These are phyloP conservation scores for Pachyuromys duprasi DNA, from an alignment of 2,797 vertebrate genomes.

Conservation along the genomic window DNA sequence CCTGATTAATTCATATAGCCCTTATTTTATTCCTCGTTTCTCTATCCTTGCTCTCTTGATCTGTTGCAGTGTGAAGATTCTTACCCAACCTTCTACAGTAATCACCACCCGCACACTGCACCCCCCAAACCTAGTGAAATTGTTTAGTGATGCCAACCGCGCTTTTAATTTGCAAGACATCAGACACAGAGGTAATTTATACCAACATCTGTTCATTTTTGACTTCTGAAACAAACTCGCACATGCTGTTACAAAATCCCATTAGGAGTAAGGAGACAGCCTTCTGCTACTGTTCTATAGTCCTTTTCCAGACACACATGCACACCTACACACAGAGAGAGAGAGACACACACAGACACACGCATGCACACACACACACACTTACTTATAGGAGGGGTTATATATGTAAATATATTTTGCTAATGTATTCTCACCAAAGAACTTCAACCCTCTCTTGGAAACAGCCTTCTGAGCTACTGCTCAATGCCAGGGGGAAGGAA, in stretches of 20 bases:
- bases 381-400: slow-evolving; percentile 56
- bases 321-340: slow-evolving; percentile 45
- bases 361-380: background rate
- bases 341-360: background rate
- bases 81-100: slow-evolving; percentile 87
- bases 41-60: slow-evolving; percentile 87
- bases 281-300: slow-evolving; percentile 88
- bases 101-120: slow-evolving; percentile 83
- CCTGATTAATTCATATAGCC: slow-evolving; percentile 90
- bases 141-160: slow-evolving; percentile 95
- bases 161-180: slow-evolving; percentile 96
- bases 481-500: slow-evolving; percentile 34
- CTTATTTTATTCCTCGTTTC: slow-evolving; percentile 88
- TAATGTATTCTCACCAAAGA: slow-evolving; percentile 72
- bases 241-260: slow-evolving; percentile 91
- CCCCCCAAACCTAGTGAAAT: slow-evolving; percentile 86
- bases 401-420: slow-evolving; percentile 83
- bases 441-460: slow-evolving; percentile 63
- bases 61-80: slow-evolving; percentile 87
- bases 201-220: slow-evolving; percentile 97
- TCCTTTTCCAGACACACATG: slow-evolving; percentile 77
- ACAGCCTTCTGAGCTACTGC: background rate
- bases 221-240: slow-evolving; percentile 93
- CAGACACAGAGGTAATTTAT: slow-evolving; percentile 95
- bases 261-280: slow-evolving; percentile 88